Percentiles rank a stretch among this genome's conserved stretches.
Evolutionary conservation across 2,888 invertebrate genomes (phyloP).

Genomic region (Dicyrtomina minuta): DNA sequence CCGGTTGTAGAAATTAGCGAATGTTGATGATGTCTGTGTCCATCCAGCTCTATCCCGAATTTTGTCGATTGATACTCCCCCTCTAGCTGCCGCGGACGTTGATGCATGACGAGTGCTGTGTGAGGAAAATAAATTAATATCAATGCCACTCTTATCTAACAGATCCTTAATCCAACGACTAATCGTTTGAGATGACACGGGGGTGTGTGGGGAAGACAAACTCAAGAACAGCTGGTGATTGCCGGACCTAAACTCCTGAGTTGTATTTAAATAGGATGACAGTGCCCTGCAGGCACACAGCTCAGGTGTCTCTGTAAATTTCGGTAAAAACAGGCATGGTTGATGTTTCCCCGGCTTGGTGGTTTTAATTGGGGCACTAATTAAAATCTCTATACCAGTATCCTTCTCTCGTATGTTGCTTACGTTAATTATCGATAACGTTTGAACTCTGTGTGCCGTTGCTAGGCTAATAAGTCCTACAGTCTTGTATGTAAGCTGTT

Average conservation of each 20-base stretch:
- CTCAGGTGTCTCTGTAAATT: not conserved
- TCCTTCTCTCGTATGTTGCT: constrained; percentile 16
- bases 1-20: constrained; percentile 8
- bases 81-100: constrained; percentile 7
- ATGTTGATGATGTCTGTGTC: not conserved
- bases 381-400: constrained; percentile 19
- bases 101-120: constrained; percentile 13
- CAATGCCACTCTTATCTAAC: not conserved
- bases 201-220: too few relatives aligned
- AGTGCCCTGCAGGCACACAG: too few relatives aligned
- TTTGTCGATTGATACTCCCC: too few relatives aligned
- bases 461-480: too few relatives aligned
- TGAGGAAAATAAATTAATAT: not conserved
- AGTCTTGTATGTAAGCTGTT: constrained; percentile 24
- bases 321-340: constrained; percentile 26
- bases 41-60: constrained; percentile 20
- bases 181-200: too few relatives aligned
- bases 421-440: constrained; percentile 18
- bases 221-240: too few relatives aligned
- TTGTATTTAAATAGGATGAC: too few relatives aligned
- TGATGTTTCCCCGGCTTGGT: constrained; percentile 10
- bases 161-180: constrained; percentile 16
- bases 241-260: too few relatives aligned
- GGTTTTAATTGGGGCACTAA: constrained; percentile 22
- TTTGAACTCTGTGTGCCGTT: too few relatives aligned